Conservation (phyloP, 1,140 invertebrate species). For the Penaeus vannamei region DNA sequence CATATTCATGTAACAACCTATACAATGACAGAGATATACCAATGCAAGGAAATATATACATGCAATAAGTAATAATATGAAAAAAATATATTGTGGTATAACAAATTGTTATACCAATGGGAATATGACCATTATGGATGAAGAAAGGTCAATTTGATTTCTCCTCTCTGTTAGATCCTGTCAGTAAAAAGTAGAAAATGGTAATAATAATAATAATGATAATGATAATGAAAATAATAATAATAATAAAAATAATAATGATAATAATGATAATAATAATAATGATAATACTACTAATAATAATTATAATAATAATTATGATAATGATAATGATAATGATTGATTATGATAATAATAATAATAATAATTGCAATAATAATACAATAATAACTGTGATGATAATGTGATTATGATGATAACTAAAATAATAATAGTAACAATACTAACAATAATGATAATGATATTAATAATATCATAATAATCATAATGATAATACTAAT, state of each 20-base stretch:
- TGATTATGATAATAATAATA: too few species aligned
- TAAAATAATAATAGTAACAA: not conserved
- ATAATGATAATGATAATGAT: not conserved
- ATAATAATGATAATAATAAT: not conserved
- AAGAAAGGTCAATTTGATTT: too few species aligned
- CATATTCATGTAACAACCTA: not conserved
- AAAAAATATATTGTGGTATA: not conserved
- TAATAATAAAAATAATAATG: slow-evolving; percentile 22
- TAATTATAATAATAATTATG: not conserved
- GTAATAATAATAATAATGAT: too few species aligned
- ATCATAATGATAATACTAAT: not conserved
- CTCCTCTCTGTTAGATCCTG: too few species aligned
- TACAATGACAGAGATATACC: not conserved
- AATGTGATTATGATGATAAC: not conserved
- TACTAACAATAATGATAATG: not conserved
- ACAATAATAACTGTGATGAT: not conserved
- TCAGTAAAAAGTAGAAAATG: too few species aligned
- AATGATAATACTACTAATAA: not conserved
- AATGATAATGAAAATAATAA: slow-evolving; percentile 3
- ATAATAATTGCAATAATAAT: not conserved
- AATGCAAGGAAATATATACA: not conserved
- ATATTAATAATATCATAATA: not conserved
- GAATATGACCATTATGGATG: too few species aligned
- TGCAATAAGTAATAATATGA: not conserved
- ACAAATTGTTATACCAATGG: too few species aligned